Evolutionary conservation across 2,113 vertebrate genomes (phyloP).

Genomic region (Equus przewalskii): DNA sequence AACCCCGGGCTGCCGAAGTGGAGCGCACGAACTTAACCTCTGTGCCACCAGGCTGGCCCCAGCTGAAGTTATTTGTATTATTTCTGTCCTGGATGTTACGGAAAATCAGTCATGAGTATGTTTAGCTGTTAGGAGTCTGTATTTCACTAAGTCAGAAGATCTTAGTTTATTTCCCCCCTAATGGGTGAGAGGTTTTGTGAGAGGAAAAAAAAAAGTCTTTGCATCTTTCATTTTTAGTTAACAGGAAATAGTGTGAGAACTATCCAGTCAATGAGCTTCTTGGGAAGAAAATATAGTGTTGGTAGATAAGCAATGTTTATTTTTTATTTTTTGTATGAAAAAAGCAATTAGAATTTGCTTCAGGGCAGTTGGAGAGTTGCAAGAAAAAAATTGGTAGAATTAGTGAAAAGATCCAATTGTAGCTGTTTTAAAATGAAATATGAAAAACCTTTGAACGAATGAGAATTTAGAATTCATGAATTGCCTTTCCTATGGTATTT

Average conservation of each 20-base stretch:
- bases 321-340: not conserved
- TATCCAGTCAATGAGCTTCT: not conserved
- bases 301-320: not conserved
- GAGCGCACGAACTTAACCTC: too few species aligned
- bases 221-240: conserved; percentile 36
- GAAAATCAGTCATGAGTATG: not conserved
- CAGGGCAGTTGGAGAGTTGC: not conserved
- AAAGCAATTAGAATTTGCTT: conserved; percentile 9
- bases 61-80: conserved; percentile 26
- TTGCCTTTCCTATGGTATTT: not conserved
- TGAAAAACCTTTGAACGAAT: not conserved
- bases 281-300: not conserved
- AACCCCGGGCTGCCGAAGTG: too few species aligned
- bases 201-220: not conserved
- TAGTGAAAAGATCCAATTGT: not conserved
- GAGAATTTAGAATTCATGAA: not conserved
- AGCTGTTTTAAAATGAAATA: conserved; percentile 30
- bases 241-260: not conserved
- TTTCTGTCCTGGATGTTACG: not conserved
- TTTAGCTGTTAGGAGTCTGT: not conserved
- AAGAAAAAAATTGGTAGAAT: not conserved
- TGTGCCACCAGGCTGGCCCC: too few species aligned
- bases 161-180: not conserved
- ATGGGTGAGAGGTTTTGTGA: not conserved
- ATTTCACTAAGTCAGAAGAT: conserved; percentile 19